Evolutionary conservation across 2,797 vertebrate genomes (phyloP).

Genomic region (Semotilus atromaculatus): DNA sequence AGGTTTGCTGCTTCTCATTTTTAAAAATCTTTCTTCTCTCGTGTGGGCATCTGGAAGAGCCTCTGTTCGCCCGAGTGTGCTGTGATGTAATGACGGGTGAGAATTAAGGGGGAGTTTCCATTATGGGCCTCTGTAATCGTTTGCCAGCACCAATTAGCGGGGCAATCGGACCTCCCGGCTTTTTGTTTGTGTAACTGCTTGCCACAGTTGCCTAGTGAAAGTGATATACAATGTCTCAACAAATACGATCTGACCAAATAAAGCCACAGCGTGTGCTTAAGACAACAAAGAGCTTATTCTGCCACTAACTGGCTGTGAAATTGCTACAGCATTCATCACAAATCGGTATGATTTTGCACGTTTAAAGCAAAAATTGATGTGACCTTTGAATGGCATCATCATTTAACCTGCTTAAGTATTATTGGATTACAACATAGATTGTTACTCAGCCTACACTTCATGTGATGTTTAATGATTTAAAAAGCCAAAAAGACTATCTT

Average conservation of each 20-base stretch:
- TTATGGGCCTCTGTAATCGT: slow-evolving; percentile 76
- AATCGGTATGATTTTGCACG: slow-evolving; percentile 15
- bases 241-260: slow-evolving; percentile 57
- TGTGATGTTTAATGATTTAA: slow-evolving; percentile 46
- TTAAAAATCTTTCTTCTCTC: slow-evolving; percentile 23
- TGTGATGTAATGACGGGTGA: slow-evolving; percentile 72
- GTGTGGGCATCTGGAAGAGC: slow-evolving; percentile 43
- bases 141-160: slow-evolving; percentile 80
- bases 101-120: slow-evolving; percentile 63
- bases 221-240: slow-evolving; percentile 69
- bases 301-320: slow-evolving; percentile 50
- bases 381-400: slow-evolving; percentile 36
- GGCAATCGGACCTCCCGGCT: slow-evolving; percentile 77
- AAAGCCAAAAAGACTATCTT: not conserved
- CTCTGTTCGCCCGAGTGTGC: slow-evolving; percentile 20
- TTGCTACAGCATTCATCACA: slow-evolving; percentile 47
- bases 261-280: slow-evolving; percentile 37
- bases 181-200: slow-evolving; percentile 73
- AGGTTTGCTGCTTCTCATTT: slow-evolving; percentile 1
- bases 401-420: slow-evolving; percentile 22
- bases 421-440: slow-evolving; percentile 13
- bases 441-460: slow-evolving; percentile 32
- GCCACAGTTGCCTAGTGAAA: slow-evolving; percentile 74
- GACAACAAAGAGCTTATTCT: slow-evolving; percentile 36
- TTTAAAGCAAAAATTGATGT: slow-evolving; percentile 19